phyloP scores from a whole-genome alignment of 2,113 vertebrate genomes.

The Amazona vittata region DNA sequence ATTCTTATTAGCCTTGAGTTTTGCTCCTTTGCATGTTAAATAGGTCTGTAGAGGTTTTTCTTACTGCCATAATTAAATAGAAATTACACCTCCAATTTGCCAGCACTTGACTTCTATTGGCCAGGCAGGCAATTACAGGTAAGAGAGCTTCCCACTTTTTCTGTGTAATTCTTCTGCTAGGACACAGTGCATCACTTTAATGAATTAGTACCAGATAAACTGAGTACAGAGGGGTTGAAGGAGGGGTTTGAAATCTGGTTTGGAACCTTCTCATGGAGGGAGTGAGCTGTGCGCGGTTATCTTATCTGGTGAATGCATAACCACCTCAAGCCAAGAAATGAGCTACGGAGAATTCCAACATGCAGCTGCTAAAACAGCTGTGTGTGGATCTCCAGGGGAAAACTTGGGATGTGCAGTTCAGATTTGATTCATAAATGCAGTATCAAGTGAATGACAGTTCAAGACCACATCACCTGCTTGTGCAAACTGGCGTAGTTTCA shows the following conservation, averaged over 20 bases:
- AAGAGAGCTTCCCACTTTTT: slow-evolving; percentile 51
- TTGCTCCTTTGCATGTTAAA: slow-evolving; percentile 58
- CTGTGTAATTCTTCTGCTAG: slow-evolving; percentile 35
- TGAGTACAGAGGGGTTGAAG: neutral
- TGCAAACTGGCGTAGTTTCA: neutral
- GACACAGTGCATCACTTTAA: neutral
- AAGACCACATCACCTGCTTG: neutral
- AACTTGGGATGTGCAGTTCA: neutral
- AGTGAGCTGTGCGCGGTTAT: neutral
- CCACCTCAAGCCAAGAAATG: neutral
- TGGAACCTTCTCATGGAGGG: neutral
- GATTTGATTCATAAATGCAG: neutral
- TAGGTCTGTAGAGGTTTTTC: slow-evolving; percentile 44
- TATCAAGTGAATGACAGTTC: neutral
- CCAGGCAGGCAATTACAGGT: slow-evolving; percentile 66
- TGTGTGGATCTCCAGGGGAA: neutral
- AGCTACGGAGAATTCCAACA: neutral
- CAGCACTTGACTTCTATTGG: slow-evolving; percentile 63
- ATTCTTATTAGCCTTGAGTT: slow-evolving; percentile 51
- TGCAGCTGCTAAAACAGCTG: neutral
- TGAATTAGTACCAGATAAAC: slow-evolving; percentile 18
- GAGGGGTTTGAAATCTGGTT: neutral
- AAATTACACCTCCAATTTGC: slow-evolving; percentile 63
- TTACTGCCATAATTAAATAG: slow-evolving; percentile 57
- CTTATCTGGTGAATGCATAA: slow-evolving; percentile 4